Evolutionary conservation across 2,888 invertebrate species (phyloP).

Genomic region (Seira ritae): DNA sequence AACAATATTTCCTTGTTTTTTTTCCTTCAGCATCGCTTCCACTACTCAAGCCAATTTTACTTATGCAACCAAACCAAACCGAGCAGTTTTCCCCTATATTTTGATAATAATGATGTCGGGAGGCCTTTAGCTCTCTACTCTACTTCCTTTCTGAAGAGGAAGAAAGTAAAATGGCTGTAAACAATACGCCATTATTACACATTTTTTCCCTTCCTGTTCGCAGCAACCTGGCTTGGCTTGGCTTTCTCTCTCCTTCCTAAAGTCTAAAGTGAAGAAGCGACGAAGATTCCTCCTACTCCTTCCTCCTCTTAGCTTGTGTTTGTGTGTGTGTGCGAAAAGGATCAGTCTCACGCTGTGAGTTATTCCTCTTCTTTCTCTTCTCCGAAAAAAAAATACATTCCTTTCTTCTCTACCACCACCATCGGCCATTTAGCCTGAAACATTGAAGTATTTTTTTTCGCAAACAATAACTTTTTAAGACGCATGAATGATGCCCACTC

Average conservation of each 20-base stretch:
- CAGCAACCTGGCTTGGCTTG: not conserved
- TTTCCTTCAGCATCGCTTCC: not conserved
- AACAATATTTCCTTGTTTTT: constrained; percentile 35
- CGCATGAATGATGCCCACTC: constrained; percentile 7
- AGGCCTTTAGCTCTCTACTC: not conserved
- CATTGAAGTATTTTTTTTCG: not conserved
- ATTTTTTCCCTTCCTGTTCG: not conserved
- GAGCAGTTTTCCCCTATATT: not conserved
- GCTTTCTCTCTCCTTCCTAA: not conserved
- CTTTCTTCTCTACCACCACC: not conserved
- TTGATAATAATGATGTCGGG: constrained; percentile 5
- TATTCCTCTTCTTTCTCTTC: not conserved
- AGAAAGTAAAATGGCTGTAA: constrained; percentile 22
- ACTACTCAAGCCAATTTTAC: not conserved
- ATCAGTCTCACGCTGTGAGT: not conserved
- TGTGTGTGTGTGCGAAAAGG: not conserved
- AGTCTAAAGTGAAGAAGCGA: not conserved
- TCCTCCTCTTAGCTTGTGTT: not conserved
- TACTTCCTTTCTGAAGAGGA: too few species aligned
- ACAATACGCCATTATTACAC: constrained; percentile 12
- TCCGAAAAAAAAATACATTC: not conserved
- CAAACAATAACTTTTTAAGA: not conserved
- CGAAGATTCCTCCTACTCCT: not conserved
- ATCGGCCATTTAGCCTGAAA: not conserved
- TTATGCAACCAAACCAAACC: not conserved